These are phyloP conservation scores for Ptilonorhynchus violaceus DNA, from an alignment of 2,113 vertebrate genomes.

Conservation along the genomic window DNA sequence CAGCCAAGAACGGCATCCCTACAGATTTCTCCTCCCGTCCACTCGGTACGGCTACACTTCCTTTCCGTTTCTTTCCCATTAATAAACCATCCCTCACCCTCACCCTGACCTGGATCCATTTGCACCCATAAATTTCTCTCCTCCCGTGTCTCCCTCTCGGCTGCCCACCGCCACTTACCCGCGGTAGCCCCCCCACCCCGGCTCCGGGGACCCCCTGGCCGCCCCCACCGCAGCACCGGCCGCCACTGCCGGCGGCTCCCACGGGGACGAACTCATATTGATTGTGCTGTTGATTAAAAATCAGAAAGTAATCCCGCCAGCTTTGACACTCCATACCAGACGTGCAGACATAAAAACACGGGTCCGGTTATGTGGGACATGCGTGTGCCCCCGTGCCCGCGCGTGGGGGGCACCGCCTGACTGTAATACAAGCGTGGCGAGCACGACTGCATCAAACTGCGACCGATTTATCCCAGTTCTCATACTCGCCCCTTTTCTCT, in stretches of 20 bases:
- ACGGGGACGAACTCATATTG: constrained; percentile 30
- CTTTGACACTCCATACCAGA: neutral
- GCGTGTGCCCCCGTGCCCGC: neutral
- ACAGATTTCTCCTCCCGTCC: neutral
- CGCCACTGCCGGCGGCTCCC: neutral
- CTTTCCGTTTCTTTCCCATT: constrained; percentile 27
- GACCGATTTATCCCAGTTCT: neutral
- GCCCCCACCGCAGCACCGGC: neutral
- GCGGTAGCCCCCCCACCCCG: neutral
- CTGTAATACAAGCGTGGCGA: neutral
- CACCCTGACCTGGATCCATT: neutral
- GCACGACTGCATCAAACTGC: neutral
- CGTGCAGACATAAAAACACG: neutral
- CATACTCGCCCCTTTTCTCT: neutral
- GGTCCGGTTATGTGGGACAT: neutral
- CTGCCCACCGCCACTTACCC: neutral
- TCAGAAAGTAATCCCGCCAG: constrained; percentile 73
- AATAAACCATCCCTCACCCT: constrained; percentile 24
- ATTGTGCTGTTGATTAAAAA: constrained; percentile 78
- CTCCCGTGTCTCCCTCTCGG: neutral
- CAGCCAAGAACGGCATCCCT: neutral
- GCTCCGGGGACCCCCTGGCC: neutral
- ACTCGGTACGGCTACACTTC: neutral
- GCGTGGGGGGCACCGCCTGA: neutral
- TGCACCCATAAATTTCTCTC: constrained; percentile 2